A percentile compares a stretch with the other conserved stretches of the same genome.
These are phyloP conservation scores for Archilochus colubris DNA, from an alignment of 2,113 vertebrate species.

Conservation along the genomic window DNA sequence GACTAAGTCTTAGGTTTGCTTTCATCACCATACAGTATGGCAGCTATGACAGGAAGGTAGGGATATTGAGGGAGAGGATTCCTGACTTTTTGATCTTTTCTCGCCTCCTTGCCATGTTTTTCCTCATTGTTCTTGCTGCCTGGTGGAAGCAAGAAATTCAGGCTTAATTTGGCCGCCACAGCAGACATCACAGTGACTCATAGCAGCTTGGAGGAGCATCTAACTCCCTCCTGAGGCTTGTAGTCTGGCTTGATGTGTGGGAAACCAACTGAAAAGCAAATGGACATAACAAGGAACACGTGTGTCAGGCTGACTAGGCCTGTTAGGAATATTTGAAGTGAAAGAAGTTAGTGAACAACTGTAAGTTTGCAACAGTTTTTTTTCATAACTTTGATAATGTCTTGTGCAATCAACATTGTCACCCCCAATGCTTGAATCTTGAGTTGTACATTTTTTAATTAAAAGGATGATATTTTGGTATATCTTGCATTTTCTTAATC, in stretches of 20 bases:
- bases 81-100: conserved; percentile 46
- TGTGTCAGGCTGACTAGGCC: neutral
- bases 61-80: neutral
- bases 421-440: rapidly evolving
- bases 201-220: conserved; percentile 20
- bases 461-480: neutral
- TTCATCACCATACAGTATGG: neutral
- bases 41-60: neutral
- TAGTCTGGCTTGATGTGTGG: conserved; percentile 45
- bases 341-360: neutral
- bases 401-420: neutral
- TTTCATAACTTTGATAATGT: neutral
- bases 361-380: neutral
- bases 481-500: neutral
- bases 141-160: conserved; percentile 68
- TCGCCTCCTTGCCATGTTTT: conserved; percentile 2
- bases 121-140: conserved; percentile 9
- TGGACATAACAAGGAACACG: conserved; percentile 17
- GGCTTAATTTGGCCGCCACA: conserved; percentile 37
- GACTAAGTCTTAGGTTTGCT: neutral
- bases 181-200: conserved; percentile 62
- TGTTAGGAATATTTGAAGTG: neutral
- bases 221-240: conserved; percentile 2
- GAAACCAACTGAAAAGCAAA: conserved; percentile 45
- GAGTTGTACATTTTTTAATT: neutral